phyloP scores from a whole-genome alignment of 2,797 vertebrate genomes.

The Euthynnus affinis region DNA sequence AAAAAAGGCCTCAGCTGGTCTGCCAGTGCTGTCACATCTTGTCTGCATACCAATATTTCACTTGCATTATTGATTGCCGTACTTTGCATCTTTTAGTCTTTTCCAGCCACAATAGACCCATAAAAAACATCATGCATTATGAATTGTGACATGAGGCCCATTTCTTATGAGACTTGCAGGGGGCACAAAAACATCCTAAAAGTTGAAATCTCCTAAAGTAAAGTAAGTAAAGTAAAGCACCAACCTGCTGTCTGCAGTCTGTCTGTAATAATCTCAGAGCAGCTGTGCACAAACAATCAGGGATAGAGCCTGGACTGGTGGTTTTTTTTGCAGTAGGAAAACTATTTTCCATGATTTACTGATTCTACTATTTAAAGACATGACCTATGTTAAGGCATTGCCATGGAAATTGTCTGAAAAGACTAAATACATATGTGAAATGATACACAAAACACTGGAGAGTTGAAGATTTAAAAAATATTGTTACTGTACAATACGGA shows the following conservation, averaged over 20 bases:
- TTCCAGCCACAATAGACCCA: slow-evolving; percentile 55
- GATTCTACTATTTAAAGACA: slow-evolving; percentile 19
- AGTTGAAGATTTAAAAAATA: too few species aligned
- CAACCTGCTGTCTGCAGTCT: slow-evolving; percentile 31
- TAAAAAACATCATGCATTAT: slow-evolving; percentile 68
- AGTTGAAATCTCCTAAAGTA: slow-evolving; percentile 34
- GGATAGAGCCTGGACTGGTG: background rate
- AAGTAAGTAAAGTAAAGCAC: slow-evolving; percentile 1
- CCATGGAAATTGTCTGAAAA: too few species aligned
- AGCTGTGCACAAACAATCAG: slow-evolving; percentile 29
- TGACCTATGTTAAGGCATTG: background rate
- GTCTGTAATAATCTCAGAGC: slow-evolving; percentile 14
- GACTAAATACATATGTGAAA: too few species aligned
- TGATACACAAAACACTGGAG: too few species aligned
- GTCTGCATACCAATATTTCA: slow-evolving; percentile 73
- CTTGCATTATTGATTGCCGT: slow-evolving; percentile 81
- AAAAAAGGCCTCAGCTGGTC: slow-evolving; percentile 58
- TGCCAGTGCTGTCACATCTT: slow-evolving; percentile 66
- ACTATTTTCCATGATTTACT: background rate
- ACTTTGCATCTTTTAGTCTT: slow-evolving; percentile 64
- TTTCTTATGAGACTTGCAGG: slow-evolving; percentile 46
- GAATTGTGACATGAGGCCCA: slow-evolving; percentile 54
- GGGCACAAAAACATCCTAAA: slow-evolving; percentile 57
- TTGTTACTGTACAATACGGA: too few species aligned
- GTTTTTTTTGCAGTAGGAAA: background rate